Conservation (phyloP, 2,113 vertebrate genomes). For the Malurus cyaneus region DNA sequence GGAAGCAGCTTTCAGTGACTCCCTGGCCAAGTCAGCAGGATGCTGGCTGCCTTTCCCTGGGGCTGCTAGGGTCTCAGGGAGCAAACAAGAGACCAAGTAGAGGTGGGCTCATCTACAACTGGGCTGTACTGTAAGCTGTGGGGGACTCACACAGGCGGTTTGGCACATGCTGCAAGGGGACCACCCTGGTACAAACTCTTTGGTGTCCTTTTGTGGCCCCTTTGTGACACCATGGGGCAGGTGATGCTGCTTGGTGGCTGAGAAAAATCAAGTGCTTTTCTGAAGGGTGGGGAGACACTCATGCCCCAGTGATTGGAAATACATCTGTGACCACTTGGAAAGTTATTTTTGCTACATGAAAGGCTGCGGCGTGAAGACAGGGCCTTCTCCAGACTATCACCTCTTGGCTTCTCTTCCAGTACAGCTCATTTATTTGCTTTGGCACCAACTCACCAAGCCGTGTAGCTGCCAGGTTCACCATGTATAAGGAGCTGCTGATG, state of each 20-base stretch:
- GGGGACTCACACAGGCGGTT: background rate
- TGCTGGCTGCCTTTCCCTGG: background rate
- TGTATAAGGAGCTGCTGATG: slow-evolving; percentile 33
- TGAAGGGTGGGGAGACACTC: background rate
- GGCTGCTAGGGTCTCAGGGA: background rate
- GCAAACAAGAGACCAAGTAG: background rate
- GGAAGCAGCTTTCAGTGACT: background rate
- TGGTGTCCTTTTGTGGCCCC: accelerated
- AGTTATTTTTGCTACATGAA: slow-evolving; percentile 40
- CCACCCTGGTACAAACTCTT: background rate
- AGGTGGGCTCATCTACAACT: background rate
- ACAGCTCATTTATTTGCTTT: slow-evolving; percentile 57
- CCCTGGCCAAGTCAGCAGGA: background rate
- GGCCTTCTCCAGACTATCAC: slow-evolving; percentile 28
- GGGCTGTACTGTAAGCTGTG: background rate
- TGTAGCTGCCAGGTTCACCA: slow-evolving; percentile 30
- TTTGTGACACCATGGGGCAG: accelerated
- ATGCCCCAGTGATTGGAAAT: background rate
- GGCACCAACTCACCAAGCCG: background rate
- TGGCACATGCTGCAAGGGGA: accelerated
- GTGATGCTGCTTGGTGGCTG: background rate
- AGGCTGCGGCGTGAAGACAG: background rate
- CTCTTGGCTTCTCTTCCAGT: slow-evolving; percentile 22
- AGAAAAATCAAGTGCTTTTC: background rate
- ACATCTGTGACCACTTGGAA: background rate